These are phyloP conservation scores for Pomacea canaliculata DNA, from an alignment of 2,888 invertebrate genomes.

Conservation along the genomic window DNA sequence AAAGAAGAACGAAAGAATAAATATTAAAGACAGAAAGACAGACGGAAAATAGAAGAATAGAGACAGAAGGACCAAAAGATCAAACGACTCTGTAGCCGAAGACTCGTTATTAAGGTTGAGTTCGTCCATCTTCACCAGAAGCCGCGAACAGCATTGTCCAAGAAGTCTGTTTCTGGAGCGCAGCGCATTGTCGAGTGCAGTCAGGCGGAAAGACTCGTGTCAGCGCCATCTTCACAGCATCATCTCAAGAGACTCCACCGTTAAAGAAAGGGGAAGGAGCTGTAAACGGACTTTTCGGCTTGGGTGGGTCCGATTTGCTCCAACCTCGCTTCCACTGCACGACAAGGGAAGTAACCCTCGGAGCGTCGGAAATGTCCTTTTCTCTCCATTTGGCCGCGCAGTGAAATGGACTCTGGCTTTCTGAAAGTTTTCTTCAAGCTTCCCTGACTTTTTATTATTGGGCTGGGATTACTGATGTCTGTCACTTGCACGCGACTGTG, in stretches of 20 bases:
- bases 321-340: slow-evolving; percentile 20
- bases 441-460: slow-evolving; percentile 14
- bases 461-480: slow-evolving; percentile 5
- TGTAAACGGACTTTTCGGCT: slow-evolving; percentile 5
- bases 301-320: slow-evolving; percentile 10
- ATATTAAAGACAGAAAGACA: no score
- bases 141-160: no score
- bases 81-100: no score
- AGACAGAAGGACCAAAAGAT: no score
- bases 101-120: no score
- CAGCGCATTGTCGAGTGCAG: neutral
- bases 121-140: no score
- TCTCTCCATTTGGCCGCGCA: neutral
- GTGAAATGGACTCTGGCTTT: slow-evolving; percentile 11
- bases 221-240: neutral
- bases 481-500: slow-evolving; percentile 11
- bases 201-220: neutral
- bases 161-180: no score
- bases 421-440: slow-evolving; percentile 8
- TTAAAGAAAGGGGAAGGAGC: neutral
- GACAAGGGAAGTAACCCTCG: slow-evolving; percentile 26
- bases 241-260: neutral
- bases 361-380: slow-evolving; percentile 25
- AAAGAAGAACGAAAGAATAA: no score
- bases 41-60: no score